phyloP scores from a whole-genome alignment of 2,797 vertebrate species.

The Macropodus opercularis region DNA sequence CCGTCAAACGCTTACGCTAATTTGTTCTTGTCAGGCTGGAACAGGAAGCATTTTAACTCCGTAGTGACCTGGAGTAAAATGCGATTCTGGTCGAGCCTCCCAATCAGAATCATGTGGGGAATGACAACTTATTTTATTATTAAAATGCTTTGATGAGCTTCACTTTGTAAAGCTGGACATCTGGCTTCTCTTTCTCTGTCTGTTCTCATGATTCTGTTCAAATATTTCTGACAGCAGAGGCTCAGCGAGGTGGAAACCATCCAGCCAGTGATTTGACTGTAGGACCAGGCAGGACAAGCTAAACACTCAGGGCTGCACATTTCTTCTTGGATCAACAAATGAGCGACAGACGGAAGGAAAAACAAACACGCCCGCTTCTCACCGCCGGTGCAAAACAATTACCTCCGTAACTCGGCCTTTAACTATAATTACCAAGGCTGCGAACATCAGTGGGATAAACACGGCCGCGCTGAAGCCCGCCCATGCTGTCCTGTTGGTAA shows the following conservation, averaged over 20 bases:
- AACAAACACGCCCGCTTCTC: not conserved
- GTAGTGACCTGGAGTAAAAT: too few relatives aligned
- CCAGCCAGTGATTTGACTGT: not conserved
- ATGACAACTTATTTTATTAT: too few relatives aligned
- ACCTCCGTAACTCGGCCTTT: conserved; percentile 19
- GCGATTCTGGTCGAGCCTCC: too few relatives aligned
- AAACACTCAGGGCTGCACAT: not conserved
- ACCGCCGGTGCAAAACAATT: conserved; percentile 29
- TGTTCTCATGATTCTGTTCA: not conserved
- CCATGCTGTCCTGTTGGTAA: conserved; percentile 24
- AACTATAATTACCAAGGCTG: conserved; percentile 33
- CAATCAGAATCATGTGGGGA: too few relatives aligned
- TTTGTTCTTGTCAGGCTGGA: too few relatives aligned
- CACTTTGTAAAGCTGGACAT: too few relatives aligned
- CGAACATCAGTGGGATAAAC: conserved; percentile 19
- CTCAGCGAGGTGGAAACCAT: not conserved
- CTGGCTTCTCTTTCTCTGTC: too few relatives aligned
- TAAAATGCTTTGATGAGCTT: too few relatives aligned
- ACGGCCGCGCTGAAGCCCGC: conserved; percentile 23
- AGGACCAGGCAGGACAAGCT: not conserved
- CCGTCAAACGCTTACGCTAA: too few relatives aligned
- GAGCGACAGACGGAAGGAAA: not conserved
- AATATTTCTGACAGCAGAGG: not conserved
- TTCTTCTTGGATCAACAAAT: not conserved
- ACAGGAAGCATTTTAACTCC: too few relatives aligned